These are phyloP conservation scores for Sarotherodon lohbergeri DNA, from an alignment of 2,113 vertebrate species.

Conservation along the genomic window DNA sequence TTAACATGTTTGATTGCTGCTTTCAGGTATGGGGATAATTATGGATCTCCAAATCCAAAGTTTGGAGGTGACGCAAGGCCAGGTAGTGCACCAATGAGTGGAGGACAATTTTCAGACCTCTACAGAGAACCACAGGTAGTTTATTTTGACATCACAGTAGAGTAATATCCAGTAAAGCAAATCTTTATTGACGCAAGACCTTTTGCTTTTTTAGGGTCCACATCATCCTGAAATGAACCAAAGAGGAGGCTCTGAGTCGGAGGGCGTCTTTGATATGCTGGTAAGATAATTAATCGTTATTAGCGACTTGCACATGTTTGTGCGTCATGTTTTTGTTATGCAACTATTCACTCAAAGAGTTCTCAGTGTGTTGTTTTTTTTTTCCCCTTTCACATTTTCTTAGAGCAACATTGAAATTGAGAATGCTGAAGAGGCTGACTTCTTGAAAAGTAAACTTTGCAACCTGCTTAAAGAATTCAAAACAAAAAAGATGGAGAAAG, in stretches of 20 bases:
- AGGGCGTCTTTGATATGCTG: constrained; percentile 62
- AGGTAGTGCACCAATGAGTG: not conserved
- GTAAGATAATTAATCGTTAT: constrained; percentile 31
- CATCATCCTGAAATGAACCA: not conserved
- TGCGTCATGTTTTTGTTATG: not conserved
- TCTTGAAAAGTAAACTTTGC: constrained; percentile 69
- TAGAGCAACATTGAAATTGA: constrained; percentile 72
- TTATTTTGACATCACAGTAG: not conserved
- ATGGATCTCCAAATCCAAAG: not conserved
- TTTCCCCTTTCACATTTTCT: not conserved
- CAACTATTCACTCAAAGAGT: not conserved
- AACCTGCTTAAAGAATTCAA: constrained; percentile 70
- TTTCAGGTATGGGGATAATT: constrained; percentile 13
- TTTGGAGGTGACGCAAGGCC: not conserved
- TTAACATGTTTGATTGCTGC: no score
- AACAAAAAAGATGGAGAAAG: constrained; percentile 47
- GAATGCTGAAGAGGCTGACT: constrained; percentile 68
- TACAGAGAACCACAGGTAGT: constrained; percentile 31
- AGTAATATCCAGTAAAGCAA: not conserved
- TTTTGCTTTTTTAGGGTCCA: constrained; percentile 9
- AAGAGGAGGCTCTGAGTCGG: not conserved
- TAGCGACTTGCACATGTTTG: not conserved
- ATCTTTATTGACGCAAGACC: not conserved
- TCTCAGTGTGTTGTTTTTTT: not conserved
- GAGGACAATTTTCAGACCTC: not conserved